A percentile compares a stretch with the other conserved stretches of the same genome.
Evolutionary conservation across 2,113 vertebrate species (phyloP).

Genomic region (Dicentrarchus labrax): DNA sequence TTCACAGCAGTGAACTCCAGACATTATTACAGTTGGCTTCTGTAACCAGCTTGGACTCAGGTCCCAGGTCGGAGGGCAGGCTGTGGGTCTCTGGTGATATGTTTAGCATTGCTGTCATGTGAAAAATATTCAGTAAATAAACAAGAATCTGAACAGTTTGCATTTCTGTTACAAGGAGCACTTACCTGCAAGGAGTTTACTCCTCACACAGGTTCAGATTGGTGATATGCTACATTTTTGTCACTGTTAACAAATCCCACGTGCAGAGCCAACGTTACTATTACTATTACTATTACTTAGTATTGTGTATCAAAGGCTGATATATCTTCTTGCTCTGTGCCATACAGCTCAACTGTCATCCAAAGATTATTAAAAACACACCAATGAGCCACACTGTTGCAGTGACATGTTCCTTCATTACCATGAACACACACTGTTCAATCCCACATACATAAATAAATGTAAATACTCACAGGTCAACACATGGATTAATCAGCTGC

Average conservation of each 20-base stretch:
- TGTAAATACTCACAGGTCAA: no score
- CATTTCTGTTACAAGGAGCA: neutral
- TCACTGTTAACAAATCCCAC: neutral
- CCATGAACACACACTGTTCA: no score
- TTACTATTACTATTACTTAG: no score
- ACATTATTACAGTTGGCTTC: constrained; percentile 13
- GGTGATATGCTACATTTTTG: neutral
- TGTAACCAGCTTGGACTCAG: neutral
- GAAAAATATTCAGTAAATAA: constrained; percentile 7
- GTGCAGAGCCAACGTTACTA: no score
- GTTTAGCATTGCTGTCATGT: constrained; percentile 1
- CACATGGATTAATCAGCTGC: no score
- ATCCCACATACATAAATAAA: no score
- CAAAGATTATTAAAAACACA: no score
- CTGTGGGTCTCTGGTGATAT: neutral
- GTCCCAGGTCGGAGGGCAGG: neutral
- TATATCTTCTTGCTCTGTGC: no score
- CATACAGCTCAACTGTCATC: no score
- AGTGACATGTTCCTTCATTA: no score
- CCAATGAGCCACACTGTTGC: no score
- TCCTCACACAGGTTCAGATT: neutral
- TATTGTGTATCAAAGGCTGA: no score
- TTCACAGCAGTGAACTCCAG: neutral
- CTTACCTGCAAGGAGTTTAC: neutral
- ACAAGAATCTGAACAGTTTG: neutral